Evolutionary conservation across 2,888 invertebrate genomes (phyloP), one percentile per base, ranked within the genome.

Genomic region (Exocentrus adspersus): DNA sequence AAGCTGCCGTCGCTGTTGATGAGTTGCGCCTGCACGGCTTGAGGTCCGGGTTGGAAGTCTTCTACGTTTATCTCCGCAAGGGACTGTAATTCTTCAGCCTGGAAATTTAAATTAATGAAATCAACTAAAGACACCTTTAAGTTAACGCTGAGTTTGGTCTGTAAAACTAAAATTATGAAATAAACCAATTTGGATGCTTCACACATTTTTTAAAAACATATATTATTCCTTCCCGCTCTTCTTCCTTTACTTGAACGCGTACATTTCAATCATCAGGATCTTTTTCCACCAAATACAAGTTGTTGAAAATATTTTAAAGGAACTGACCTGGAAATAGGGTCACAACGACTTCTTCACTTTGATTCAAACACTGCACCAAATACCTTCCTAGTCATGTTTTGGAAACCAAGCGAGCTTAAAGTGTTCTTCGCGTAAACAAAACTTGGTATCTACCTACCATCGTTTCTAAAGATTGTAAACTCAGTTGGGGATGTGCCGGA

Each of bases 1-100:
- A 98, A 86, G 62, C 89, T 87, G 77, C 96, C 98, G 78, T 92
- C 86, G 57, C 87, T 83, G 72, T 89, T 92, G 85, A 98, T 85
- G 0, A 97, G 97, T 81, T 98, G 97, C 5, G 97, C 97, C 75
- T 98, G 87, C 0, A 98, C 97, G 6, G 98, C 98, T 0, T 94
- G 86, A 5, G 95, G 94, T 0, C 97, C 97, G 4, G 43, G 41
- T 9, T 20, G 19, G 10, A 71, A 57, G 17, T 69, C 59, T 1
- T 62, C 52, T 9, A 53, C 56, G 12, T 43, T 32, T 19, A 69
- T 61, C 1, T 53, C 43, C 1, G 63, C 64, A 24, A 75, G 58
- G 60, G 67, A 62, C 57, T 73, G 72, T n/a, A 75, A 51, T 45
- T 72, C 68, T 37, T 70, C 70, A 92, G 5, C 94, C 85, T 69